Evolutionary conservation across 2,888 invertebrate species (phyloP).

Genomic region (Girardia tigrina): DNA sequence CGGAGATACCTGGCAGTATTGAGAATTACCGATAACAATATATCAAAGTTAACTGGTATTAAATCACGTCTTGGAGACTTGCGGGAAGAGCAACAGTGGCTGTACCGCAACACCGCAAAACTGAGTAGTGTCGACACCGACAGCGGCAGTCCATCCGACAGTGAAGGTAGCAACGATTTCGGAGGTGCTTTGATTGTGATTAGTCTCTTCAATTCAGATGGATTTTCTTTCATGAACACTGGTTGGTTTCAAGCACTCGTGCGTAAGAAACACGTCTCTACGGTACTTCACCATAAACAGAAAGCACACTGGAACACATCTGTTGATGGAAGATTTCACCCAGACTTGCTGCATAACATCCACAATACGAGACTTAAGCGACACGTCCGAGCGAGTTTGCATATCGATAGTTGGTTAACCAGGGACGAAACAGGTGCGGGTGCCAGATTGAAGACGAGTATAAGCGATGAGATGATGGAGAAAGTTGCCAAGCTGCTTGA

Average conservation of each 20-base stretch:
- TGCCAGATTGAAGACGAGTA: no score
- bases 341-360: neutral
- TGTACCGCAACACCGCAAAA: no score
- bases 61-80: neutral
- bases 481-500: no score
- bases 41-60: neutral
- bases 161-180: neutral
- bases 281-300: neutral
- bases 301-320: neutral
- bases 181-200: neutral
- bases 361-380: neutral
- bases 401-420: no score
- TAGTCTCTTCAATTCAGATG: neutral
- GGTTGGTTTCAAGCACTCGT: neutral
- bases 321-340: neutral
- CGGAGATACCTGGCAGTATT: neutral
- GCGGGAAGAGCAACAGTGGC: neutral
- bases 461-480: no score
- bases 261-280: neutral
- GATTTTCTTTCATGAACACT: neutral
- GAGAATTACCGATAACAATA: neutral
- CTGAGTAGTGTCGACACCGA: neutral
- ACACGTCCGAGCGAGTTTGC: no score
- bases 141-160: neutral
- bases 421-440: no score